Percentiles rank a stretch among this genome's conserved stretches.
Conservation (phyloP, 2,797 vertebrate species). For the Myotis daubentonii region DNA sequence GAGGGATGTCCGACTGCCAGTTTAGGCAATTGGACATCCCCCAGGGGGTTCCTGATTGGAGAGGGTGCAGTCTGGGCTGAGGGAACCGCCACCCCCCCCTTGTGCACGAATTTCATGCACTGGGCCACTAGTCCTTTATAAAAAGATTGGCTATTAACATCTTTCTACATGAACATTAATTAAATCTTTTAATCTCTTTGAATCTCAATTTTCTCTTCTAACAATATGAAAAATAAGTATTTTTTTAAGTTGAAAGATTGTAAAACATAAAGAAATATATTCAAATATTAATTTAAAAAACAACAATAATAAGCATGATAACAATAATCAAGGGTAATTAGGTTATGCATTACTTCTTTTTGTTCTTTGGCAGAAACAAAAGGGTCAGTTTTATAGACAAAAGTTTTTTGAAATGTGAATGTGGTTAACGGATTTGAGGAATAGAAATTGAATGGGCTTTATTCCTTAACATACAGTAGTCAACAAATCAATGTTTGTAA, state of each 20-base stretch:
- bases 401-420: neutral
- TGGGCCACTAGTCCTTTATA: neutral
- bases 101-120: too few relatives aligned
- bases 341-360: neutral
- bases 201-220: neutral
- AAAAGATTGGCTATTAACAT: neutral
- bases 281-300: constrained; percentile 11
- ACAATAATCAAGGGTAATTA: neutral
- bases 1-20: too few relatives aligned
- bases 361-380: neutral
- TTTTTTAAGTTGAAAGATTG: neutral
- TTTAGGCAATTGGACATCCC: too few relatives aligned
- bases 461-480: neutral
- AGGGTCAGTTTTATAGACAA: neutral
- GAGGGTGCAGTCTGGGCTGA: too few relatives aligned
- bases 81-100: too few relatives aligned
- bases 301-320: neutral
- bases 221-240: neutral
- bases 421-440: neutral
- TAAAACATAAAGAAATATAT: neutral
- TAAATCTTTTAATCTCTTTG: neutral
- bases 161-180: neutral
- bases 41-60: too few relatives aligned
- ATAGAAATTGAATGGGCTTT: neutral
- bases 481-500: neutral